These are phyloP conservation scores for Cromileptes altivelis DNA, from an alignment of 2,113 vertebrate genomes.

Conservation along the genomic window DNA sequence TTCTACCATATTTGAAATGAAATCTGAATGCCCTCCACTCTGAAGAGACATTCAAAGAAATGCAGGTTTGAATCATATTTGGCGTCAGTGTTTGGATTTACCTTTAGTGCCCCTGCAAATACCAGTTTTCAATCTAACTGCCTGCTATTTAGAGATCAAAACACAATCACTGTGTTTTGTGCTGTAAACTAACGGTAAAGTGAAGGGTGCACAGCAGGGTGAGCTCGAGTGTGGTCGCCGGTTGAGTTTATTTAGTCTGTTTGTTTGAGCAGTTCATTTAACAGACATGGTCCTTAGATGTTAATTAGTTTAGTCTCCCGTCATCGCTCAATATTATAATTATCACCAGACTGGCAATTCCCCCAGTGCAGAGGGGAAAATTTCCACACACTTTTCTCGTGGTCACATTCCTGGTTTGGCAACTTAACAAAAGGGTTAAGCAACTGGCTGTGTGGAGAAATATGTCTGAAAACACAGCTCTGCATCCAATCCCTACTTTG, in stretches of 20 bases:
- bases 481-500: background rate
- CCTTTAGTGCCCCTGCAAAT: background rate
- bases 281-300: constrained; percentile 72
- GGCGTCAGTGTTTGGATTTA: background rate
- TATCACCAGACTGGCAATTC: constrained; percentile 77
- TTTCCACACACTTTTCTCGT: constrained; percentile 38
- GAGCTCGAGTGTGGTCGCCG: constrained; percentile 25
- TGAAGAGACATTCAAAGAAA: background rate
- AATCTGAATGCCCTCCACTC: constrained; percentile 2
- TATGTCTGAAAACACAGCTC: constrained; percentile 5
- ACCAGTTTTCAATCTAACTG: constrained; percentile 12
- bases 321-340: constrained; percentile 79
- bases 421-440: constrained; percentile 23
- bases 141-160: constrained; percentile 31
- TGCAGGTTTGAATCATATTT: background rate
- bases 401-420: constrained; percentile 26
- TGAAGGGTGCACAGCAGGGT: constrained; percentile 26
- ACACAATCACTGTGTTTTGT: background rate
- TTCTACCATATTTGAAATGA: background rate
- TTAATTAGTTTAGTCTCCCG: constrained; percentile 72
- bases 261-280: constrained; percentile 77
- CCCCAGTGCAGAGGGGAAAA: constrained; percentile 30
- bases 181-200: background rate
- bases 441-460: constrained; percentile 10
- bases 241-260: constrained; percentile 54